Conservation (phyloP, 2,888 invertebrate species). For the Diplolepis rosae region DNA sequence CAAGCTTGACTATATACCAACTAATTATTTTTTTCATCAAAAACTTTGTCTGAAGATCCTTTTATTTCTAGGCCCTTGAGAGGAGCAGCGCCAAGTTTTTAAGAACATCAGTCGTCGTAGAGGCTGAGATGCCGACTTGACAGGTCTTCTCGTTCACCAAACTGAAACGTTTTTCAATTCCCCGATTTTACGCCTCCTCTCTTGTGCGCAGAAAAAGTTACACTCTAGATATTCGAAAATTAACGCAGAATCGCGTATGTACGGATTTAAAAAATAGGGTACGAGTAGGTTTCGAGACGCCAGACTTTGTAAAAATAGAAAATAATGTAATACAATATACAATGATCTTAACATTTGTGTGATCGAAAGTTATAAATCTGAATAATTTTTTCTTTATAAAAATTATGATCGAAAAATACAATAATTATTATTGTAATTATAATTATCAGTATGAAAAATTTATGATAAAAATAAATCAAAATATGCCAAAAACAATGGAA, state of each 20-base stretch:
- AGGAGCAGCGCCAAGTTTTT: constrained; percentile 6
- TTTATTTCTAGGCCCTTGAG: constrained; percentile 10
- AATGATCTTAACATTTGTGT: too few relatives aligned
- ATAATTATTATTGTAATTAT: too few relatives aligned
- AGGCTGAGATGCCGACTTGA: neutral
- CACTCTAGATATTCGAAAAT: constrained; percentile 17
- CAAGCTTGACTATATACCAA: constrained; percentile 51
- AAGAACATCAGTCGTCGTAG: neutral
- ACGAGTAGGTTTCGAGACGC: neutral
- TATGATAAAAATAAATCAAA: too few relatives aligned
- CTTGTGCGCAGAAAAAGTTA: neutral
- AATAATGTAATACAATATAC: too few relatives aligned
- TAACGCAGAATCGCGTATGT: neutral
- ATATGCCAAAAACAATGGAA: too few relatives aligned
- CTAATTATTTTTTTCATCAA: constrained; percentile 43
- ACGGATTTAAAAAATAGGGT: neutral
- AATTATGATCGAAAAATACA: too few relatives aligned
- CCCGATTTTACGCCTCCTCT: constrained; percentile 19
- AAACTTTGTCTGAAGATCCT: neutral
- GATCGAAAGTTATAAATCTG: too few relatives aligned
- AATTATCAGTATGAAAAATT: too few relatives aligned
- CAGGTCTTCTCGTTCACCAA: constrained; percentile 3
- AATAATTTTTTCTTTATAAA: too few relatives aligned
- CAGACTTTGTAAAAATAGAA: too few relatives aligned
- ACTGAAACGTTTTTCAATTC: constrained; percentile 25